Percentiles rank a stretch among this genome's conserved stretches.
Conservation (phyloP, 2,113 vertebrate genomes). For the Chunga burmeisteri region DNA sequence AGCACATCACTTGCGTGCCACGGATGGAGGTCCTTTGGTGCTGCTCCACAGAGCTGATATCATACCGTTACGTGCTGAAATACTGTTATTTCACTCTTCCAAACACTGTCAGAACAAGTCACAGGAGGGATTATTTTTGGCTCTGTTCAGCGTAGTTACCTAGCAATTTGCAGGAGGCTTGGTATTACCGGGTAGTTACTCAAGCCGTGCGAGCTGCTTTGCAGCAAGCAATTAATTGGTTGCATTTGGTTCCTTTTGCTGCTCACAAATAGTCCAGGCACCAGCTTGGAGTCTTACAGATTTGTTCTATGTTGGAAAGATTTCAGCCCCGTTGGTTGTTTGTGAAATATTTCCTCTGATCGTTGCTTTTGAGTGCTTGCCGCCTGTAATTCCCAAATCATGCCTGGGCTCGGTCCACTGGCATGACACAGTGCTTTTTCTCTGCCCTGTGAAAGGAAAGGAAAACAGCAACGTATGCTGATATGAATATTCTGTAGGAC, state of each 20-base stretch:
- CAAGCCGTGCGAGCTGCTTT: background rate
- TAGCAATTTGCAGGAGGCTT: conserved; percentile 28
- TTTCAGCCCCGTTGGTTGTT: background rate
- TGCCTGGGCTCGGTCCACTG: background rate
- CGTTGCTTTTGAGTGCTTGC: background rate
- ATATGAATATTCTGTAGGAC: background rate
- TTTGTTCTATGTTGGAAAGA: conserved; percentile 19
- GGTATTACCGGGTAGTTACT: background rate
- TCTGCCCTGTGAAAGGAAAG: background rate
- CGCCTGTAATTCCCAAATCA: background rate
- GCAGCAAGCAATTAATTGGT: background rate
- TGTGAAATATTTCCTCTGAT: conserved; percentile 42
- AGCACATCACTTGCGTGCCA: rapidly evolving
- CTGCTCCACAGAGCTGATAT: background rate
- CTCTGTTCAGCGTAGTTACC: conserved; percentile 29
- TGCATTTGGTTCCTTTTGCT: conserved; percentile 21
- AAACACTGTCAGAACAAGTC: background rate
- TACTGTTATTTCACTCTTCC: background rate
- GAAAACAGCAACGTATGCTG: rapidly evolving
- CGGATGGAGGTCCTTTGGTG: background rate
- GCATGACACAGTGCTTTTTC: background rate
- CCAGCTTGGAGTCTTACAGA: conserved; percentile 11
- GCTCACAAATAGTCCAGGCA: conserved; percentile 10
- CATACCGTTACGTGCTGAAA: background rate
- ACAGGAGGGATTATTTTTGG: conserved; percentile 27